These are phyloP conservation scores for Amblyopsis hoosieri DNA, from an alignment of 2,797 vertebrate species.

Conservation along the genomic window DNA sequence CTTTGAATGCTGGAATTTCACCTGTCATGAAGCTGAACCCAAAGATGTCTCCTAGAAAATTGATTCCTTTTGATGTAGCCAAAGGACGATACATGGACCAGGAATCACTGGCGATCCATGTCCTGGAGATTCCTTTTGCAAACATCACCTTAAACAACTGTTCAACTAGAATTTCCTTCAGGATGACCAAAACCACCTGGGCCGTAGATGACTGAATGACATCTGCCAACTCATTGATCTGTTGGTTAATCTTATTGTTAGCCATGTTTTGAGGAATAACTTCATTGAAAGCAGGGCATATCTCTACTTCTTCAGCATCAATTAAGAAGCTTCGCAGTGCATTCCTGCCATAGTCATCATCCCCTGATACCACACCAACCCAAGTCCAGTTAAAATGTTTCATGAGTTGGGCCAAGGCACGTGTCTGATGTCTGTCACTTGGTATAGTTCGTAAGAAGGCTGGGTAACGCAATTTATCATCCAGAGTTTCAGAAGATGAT, in stretches of 20 bases:
- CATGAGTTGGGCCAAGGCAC: constrained; percentile 50
- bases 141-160: constrained; percentile 56
- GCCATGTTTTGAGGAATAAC: constrained; percentile 46
- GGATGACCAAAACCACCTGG: constrained; percentile 56
- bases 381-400: constrained; percentile 54
- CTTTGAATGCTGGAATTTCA: constrained; percentile 43
- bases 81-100: constrained; percentile 54
- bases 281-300: constrained; percentile 55
- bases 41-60: constrained; percentile 55
- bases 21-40: constrained; percentile 59
- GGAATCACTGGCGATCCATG: constrained; percentile 62
- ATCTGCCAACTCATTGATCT: constrained; percentile 37
- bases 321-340: constrained; percentile 48
- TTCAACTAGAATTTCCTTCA: constrained; percentile 51
- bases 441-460: constrained; percentile 64
- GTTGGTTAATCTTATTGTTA: background rate
- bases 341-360: constrained; percentile 60
- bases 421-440: constrained; percentile 58
- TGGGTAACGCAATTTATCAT: constrained; percentile 57
- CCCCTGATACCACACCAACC: constrained; percentile 58
- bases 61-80: constrained; percentile 51
- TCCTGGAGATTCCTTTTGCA: constrained; percentile 38
- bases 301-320: constrained; percentile 27
- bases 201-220: constrained; percentile 44
- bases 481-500: constrained; percentile 55